Evolutionary conservation across 2,888 invertebrate genomes (phyloP), one percentile per base, ranked within the genome.

Genomic region (Hartigia nigra): DNA sequence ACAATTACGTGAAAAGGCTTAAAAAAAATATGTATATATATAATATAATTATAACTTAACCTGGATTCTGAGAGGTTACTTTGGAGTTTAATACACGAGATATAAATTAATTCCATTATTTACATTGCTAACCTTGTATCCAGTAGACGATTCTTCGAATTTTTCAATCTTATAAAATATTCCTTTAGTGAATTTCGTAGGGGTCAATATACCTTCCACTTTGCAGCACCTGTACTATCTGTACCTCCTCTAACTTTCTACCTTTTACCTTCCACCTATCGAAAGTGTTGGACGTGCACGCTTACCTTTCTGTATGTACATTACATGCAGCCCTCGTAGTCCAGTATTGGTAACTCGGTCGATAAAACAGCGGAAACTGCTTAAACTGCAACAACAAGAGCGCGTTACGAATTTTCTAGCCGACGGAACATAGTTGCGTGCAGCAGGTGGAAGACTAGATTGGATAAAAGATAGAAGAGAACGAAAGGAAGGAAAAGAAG

Each of bases 371-470:
- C 75, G 79, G 80, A 81, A 86, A 84, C 78, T 78, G 80, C 78
- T 82, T 76, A 79, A 83, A 84, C 82, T 80, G 81, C 77, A 81
- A 69, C 79, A 81, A 76, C 77, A 78, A 78, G 77, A 76, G 76
- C 78, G 78, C 82, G 80, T 80, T 79, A 82, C 81, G 77, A 84
- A 83, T 84, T 83, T 86, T 84, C 82, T 77, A 82, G 74, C 78
- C 78, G 83, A 78, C 79, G 78, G 83, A 84, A 81, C 82, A 82
- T 76, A 80, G 82, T 83, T 79, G 84, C 83, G 82, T 82, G 86
- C 84, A 86, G 84, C 86, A 86, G 86, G 86, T 87, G 86, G 85
- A 84, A 81, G 82, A 85, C 80, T 83, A 88, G 86, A 88, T 88
- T 87, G 88, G 86, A 84, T 82, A 34, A 82, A 77, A 77, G 77